Evolutionary conservation across 64 coral and sea anemone genomes (phyloP), one percentile per base, ranked within the genome.

Genomic region (Trachythela sp.): DNA sequence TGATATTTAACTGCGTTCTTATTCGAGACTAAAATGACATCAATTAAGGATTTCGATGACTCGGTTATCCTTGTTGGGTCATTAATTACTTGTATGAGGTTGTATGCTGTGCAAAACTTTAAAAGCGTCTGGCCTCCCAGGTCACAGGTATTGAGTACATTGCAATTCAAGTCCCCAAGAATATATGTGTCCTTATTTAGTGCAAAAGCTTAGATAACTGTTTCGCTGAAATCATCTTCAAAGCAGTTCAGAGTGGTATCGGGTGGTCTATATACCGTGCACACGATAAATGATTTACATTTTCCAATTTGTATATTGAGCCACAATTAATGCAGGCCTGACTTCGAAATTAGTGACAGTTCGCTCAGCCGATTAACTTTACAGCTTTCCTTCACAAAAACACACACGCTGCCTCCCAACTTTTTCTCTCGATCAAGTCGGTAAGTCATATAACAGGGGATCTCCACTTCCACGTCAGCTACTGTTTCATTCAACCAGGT

Each of bases 31-130:
- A n/a, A n/a, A n/a, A n/a, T n/a, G n/a, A n/a, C n/a, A n/a, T n/a
- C n/a, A n/a, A n/a, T n/a, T n/a, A n/a, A n/a, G n/a, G n/a, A n/a
- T n/a, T n/a, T n/a, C n/a, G n/a, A n/a, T n/a, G n/a, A n/a, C n/a
- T n/a, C n/a, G n/a, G n/a, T n/a, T n/a, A n/a, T n/a, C n/a, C 92
- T 56, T 70, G 92, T 93, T 37, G 87, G 92, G 59, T 93, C 76
- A 84, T 87, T 89, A 52, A 93, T 83, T 14, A 89, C 51, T 87
- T 93, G 92, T 36, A 71, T 89, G 64, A 93, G 83, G 34, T 86
- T 93, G 58, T 70, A 89, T 8, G 59, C 85, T 26, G 1, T 36
- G 54, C 91, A 92, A 58, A 92, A 92, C 32, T 68, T 52, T n/a
- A 86, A 36, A 30, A 86, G 48, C 52, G 92, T 83, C 89, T 93